These are phyloP conservation scores for Centropus bengalensis DNA, from an alignment of 2,113 vertebrate genomes.

Conservation along the genomic window DNA sequence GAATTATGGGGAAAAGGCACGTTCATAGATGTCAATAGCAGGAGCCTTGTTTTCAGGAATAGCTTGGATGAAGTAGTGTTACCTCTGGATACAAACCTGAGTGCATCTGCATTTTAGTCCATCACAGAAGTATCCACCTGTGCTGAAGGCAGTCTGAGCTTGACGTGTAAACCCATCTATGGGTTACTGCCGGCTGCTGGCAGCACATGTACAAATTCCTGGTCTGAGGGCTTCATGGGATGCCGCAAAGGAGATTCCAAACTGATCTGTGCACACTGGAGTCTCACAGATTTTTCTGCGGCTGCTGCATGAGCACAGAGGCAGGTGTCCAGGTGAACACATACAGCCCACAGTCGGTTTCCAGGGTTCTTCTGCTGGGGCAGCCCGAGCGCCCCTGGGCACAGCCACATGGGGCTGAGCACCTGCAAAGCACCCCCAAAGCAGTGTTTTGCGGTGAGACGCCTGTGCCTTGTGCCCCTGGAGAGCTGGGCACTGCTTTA, in stretches of 20 bases:
- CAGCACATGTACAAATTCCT: background rate
- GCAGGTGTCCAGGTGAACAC: background rate
- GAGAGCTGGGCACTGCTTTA: background rate
- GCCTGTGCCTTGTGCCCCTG: background rate
- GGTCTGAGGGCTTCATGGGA: background rate
- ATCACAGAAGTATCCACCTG: background rate
- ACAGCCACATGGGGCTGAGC: background rate
- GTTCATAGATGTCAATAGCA: background rate
- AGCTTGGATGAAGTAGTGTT: background rate
- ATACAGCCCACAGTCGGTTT: rapidly evolving
- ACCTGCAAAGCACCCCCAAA: background rate
- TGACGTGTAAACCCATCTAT: background rate
- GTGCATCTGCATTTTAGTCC: background rate
- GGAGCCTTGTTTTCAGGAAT: background rate
- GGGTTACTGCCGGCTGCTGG: background rate
- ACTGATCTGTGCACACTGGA: background rate
- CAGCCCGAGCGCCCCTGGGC: background rate
- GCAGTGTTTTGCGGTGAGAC: rapidly evolving
- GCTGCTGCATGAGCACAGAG: background rate
- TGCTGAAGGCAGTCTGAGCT: background rate
- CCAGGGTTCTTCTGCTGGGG: background rate
- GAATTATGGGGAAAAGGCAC: background rate
- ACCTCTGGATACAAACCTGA: background rate
- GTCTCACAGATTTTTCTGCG: background rate
- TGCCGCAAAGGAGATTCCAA: background rate